phyloP scores from a whole-genome alignment of 2,888 invertebrate species.

The Cryptophagus acutangulus region DNA sequence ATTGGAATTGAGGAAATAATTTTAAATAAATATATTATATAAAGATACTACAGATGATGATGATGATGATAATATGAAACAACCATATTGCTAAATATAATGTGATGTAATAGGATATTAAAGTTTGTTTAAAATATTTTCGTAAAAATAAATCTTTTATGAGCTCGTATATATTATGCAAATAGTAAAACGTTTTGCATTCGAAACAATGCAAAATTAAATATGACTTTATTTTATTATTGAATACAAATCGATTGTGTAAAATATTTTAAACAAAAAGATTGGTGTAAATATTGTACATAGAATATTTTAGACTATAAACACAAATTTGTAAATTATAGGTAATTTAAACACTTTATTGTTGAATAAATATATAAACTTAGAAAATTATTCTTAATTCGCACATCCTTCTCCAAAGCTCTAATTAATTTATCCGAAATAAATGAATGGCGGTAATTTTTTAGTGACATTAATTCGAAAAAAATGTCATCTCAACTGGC shows the following conservation, averaged over 20 bases:
- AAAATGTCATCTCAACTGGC: too few relatives aligned
- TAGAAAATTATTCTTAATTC: too few relatives aligned
- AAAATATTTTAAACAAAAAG: constrained; percentile 40
- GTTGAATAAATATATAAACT: constrained; percentile 44
- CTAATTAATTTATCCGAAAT: too few relatives aligned
- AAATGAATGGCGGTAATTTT: too few relatives aligned
- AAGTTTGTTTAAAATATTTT: constrained; percentile 41
- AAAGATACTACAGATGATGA: constrained; percentile 7
- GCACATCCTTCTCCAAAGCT: too few relatives aligned
- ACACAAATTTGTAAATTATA: constrained; percentile 45
- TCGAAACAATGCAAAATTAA: not conserved
- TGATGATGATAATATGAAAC: constrained; percentile 17
- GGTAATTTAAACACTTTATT: constrained; percentile 42
- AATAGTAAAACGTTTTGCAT: constrained; percentile 3
- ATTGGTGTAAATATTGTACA: constrained; percentile 43
- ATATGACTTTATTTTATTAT: constrained; percentile 6
- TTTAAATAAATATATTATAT: constrained; percentile 21
- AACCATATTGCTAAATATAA: constrained; percentile 34
- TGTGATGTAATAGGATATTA: constrained; percentile 31
- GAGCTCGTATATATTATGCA: constrained; percentile 10
- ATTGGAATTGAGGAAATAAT: constrained; percentile 38
- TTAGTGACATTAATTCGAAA: too few relatives aligned
- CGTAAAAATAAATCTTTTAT: constrained; percentile 21
- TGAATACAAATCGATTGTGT: constrained; percentile 16
- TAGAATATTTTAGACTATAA: constrained; percentile 35